Evolutionary conservation across 2,797 vertebrate species (phyloP).

Genomic region (Clamator glandarius): DNA sequence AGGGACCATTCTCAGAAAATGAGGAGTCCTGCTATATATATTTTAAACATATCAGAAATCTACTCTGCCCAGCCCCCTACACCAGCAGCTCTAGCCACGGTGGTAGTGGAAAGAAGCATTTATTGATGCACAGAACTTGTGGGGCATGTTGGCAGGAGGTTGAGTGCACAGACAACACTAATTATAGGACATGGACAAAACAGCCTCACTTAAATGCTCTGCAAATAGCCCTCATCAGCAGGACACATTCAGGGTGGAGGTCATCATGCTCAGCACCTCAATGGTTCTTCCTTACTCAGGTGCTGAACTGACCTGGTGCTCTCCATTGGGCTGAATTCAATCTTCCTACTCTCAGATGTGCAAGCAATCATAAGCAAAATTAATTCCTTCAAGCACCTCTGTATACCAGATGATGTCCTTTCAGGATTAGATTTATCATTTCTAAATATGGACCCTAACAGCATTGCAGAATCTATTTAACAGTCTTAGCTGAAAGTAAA

Average conservation of each 20-base stretch:
- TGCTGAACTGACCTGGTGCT: fast-evolving
- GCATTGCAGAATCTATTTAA: neutral
- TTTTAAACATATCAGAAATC: neutral
- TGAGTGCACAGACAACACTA: neutral
- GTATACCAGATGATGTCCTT: neutral
- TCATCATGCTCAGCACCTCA: fast-evolving
- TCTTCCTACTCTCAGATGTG: neutral
- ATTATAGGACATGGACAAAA: neutral
- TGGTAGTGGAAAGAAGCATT: neutral
- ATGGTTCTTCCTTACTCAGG: fast-evolving
- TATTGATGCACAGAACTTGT: fast-evolving
- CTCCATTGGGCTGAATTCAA: neutral
- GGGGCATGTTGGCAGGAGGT: fast-evolving
- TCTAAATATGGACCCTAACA: neutral
- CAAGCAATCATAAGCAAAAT: neutral
- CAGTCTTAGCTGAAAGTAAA: constrained; percentile 12
- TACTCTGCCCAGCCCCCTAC: neutral
- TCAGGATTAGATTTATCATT: neutral
- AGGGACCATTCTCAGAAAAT: neutral
- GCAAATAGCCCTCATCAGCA: neutral
- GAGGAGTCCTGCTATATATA: neutral
- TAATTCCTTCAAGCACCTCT: neutral
- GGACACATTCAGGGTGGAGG: fast-evolving
- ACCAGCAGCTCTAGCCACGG: fast-evolving
- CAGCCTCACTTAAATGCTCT: fast-evolving